Base-by-base conservation (phyloP, 1,140 invertebrate genomes). In the Penaeus vannamei region DNA sequence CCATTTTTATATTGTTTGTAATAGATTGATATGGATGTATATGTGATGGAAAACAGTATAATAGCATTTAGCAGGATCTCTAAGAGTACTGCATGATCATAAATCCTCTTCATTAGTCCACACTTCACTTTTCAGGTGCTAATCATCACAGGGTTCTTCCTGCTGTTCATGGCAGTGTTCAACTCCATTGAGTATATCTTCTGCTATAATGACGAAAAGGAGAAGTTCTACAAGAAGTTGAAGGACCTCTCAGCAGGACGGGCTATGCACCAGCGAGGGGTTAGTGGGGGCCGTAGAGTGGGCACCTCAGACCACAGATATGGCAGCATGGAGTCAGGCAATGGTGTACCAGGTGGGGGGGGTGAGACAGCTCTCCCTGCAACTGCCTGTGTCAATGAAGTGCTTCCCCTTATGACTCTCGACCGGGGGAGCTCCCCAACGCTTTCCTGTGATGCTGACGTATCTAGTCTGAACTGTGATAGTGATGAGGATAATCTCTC, bases 161-260 rank as follows among this genome's bases (percentile, higher is more conserved):
- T 90, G 46, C 29, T 90, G 64, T 53, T 90, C n/a, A 84, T 90
- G 84, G 80, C 79, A 36, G 36, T 83, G 8, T 86, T 86, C 64
- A 86, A 86, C 42, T 82, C 89, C 10, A 23, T 90, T 29, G 89
- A 90, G 60, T 90, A 90, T 62, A 90, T 90, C n/a, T 90, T 90
- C 60, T 90, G 89, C 85, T 86, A 90, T 53, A 90, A 90, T 76
- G 85, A 84, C n/a, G 89, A 90, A 29, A 90, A 90, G 26, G 79
- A 83, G 22, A 86, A 72, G 26, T 86, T 90, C 26, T 90, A 90
- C 80, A 62, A 72, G 32, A 80, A 86, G 19, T 60, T 90, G 8
- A 26, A 79, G 46, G 89, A 90, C 46, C 23, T 90, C 19, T 62
- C 85, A 10, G 77, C 66, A 22, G 85, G 84, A 22, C 83, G 89